Conservation (phyloP, 2,797 vertebrate species). For the Alfaro cultratus region DNA sequence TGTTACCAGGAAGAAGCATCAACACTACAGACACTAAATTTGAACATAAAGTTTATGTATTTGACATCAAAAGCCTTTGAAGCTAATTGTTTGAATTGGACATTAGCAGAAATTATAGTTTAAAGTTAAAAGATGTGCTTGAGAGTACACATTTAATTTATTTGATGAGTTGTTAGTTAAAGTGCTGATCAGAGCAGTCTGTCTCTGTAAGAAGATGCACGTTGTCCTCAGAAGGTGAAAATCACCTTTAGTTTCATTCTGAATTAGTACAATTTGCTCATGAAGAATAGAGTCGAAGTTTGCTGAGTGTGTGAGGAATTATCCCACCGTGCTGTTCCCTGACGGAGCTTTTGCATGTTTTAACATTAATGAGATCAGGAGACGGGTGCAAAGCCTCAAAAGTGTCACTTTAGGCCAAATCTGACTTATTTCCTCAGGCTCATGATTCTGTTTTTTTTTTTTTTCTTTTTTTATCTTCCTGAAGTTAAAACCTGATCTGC, state of each 20-base stretch:
- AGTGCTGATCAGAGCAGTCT: not conserved
- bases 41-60: not conserved
- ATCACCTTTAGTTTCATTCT: not conserved
- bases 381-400: constrained; percentile 41
- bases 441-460: not conserved
- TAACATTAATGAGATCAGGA: constrained; percentile 60
- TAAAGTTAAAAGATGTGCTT: not conserved
- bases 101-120: not conserved
- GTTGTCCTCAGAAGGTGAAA: not conserved
- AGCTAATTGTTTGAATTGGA: not conserved
- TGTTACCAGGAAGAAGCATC: not conserved
- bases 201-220: not conserved
- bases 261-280: not conserved
- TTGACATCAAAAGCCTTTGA: not conserved
- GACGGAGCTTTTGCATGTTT: constrained; percentile 57
- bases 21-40: not conserved
- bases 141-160: not conserved
- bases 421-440: constrained; percentile 40
- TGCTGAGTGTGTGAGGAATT: constrained; percentile 46
- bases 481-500: constrained; percentile 42
- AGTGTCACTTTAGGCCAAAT: constrained; percentile 51
- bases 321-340: constrained; percentile 47
- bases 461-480: constrained; percentile 6
- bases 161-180: not conserved
- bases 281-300: constrained; percentile 2